These are phyloP conservation scores for Leptopilina clavipes DNA, from an alignment of 1,140 invertebrate genomes.

Conservation along the genomic window DNA sequence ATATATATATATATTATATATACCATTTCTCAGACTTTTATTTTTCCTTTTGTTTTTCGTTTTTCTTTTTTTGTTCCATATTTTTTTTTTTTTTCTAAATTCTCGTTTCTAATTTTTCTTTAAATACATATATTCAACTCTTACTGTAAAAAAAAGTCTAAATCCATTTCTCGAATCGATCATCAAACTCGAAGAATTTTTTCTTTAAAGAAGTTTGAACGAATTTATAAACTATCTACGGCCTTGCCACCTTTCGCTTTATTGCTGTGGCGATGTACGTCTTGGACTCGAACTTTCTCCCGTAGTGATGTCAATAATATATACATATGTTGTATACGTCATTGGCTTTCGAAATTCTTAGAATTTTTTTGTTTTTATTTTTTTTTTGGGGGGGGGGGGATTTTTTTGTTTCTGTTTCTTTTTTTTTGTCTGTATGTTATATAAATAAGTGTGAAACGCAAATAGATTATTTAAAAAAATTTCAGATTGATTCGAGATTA, in stretches of 20 bases:
- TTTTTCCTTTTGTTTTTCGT: neutral
- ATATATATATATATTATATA: no score
- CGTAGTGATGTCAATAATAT: neutral
- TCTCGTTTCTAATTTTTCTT: conserved; percentile 12
- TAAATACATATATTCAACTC: neutral
- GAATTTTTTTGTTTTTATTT: no score
- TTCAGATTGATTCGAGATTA: neutral
- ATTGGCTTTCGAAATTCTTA: conserved; percentile 20
- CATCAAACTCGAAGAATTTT: neutral
- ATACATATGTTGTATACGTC: neutral
- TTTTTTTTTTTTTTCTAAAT: neutral
- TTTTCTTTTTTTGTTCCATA: neutral
- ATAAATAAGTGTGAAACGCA: no score
- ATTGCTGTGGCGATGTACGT: neutral
- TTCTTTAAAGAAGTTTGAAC: neutral
- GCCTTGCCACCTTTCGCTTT: conserved; percentile 32
- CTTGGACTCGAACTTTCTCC: conserved; percentile 41
- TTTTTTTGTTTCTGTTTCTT: neutral
- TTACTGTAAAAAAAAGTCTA: neutral
- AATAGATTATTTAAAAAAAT: neutral
- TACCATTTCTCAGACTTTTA: no score
- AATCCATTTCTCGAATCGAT: conserved; percentile 18
- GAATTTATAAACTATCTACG: neutral
- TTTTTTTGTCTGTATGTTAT: neutral
- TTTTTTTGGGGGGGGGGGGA: no score